Evolutionary conservation across 2,888 invertebrate species (phyloP), one percentile per base, ranked within the genome.

Genomic region (Heliconius ethilla): DNA sequence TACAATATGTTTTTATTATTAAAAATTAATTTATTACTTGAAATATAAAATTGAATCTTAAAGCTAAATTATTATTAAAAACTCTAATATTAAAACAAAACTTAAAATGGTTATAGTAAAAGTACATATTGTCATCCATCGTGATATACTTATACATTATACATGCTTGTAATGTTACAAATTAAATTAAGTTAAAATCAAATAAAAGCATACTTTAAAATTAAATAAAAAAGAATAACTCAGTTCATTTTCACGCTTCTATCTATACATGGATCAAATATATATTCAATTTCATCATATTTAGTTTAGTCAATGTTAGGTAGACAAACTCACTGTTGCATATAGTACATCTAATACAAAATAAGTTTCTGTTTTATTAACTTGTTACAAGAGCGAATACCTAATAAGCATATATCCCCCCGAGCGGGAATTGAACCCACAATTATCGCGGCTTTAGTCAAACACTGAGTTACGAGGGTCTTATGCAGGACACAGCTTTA

Each of bases 1-100:
- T n/a, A 72, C 55, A 72, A 15, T 59, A 70, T 70, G 1, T 33
- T 37, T 59, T 59, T 59, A 72, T 15, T 59, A 72, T 59, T 9
- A 25, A 72, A 72, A 59, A 25, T 3, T 7, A 25, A 33, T 72
- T 72, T 72, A 72, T 72, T 72, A 27, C 7, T 15, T 7, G 72
- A 59, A 55, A 33, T 59, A 72, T 9, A 59, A 72, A 59, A 72
- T n/a, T n/a, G 6, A n/a, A 72, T 37, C 33, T 59, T 72, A 72
- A 3, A 72, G 15, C 59, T 72, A 72, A 3, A 13, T 10, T 72
- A 37, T 59, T 72, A 59, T 55, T 59, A 59, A 9, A 55, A 72
- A 29, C 7, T 18, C 3, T n/a, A 33, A 33, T 59, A n/a, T 69
- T 29, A 51, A 51, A 18, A 51, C 7, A 9, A 1, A 51, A 51